phyloP scores from a whole-genome alignment of 2,888 invertebrate genomes.

The Cheilosia grossa region DNA sequence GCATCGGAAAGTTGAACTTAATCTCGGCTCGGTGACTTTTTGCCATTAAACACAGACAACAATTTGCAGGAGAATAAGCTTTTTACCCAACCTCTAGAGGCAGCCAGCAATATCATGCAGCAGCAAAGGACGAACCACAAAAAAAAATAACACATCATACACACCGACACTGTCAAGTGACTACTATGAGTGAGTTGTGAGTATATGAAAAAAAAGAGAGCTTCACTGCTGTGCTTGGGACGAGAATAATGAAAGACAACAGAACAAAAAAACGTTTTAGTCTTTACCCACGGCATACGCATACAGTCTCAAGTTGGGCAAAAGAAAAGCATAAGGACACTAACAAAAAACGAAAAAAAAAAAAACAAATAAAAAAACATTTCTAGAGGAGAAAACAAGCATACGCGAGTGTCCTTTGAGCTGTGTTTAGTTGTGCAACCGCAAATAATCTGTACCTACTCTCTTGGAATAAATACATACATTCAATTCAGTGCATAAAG shows the following conservation, averaged over 20 bases:
- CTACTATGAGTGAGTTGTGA: conserved; percentile 38
- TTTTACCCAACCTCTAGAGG: conserved; percentile 44
- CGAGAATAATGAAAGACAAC: conserved; percentile 62
- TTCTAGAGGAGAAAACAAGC: conserved; percentile 27
- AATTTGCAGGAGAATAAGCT: conserved; percentile 56
- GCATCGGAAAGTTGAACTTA: conserved; percentile 67
- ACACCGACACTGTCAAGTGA: conserved; percentile 49
- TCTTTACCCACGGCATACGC: conserved; percentile 35
- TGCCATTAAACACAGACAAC: conserved; percentile 56
- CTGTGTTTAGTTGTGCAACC: conserved; percentile 67
- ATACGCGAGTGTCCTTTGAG: conserved; percentile 60
- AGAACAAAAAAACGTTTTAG: conserved; percentile 51
- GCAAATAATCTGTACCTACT: conserved; percentile 68
- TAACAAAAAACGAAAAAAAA: conserved; percentile 13
- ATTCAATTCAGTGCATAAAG: conserved; percentile 65
- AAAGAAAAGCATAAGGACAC: conserved; percentile 26
- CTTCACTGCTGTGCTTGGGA: conserved; percentile 17
- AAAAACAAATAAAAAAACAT: too few relatives aligned
- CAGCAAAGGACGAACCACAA: conserved; percentile 52
- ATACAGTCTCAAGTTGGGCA: conserved; percentile 55
- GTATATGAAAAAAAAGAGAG: conserved; percentile 58
- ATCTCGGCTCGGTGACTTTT: conserved; percentile 70
- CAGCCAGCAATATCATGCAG: conserved; percentile 35
- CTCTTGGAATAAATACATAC: conserved; percentile 64
- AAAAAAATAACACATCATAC: not conserved